A percentile compares a stretch with the other conserved stretches of the same genome.
Evolutionary conservation across 2,113 vertebrate genomes (phyloP).

Genomic region (Alexandromys fortis): DNA sequence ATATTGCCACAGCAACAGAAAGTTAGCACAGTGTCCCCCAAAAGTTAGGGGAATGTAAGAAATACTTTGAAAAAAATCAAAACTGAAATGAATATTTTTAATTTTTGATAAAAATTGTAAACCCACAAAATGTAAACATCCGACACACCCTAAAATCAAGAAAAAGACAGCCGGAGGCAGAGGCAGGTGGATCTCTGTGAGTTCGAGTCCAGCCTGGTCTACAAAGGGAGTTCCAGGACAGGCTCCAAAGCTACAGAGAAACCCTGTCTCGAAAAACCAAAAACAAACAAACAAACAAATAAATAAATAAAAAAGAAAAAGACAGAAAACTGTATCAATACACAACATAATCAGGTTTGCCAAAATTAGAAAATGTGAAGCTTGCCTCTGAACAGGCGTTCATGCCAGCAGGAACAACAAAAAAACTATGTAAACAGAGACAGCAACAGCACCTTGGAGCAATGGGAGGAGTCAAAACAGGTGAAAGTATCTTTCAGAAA

Average conservation of each 20-base stretch:
- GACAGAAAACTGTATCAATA: not conserved
- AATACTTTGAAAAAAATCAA: not conserved
- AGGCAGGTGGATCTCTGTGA: no score
- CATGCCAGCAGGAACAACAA: not conserved
- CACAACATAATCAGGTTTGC: not conserved
- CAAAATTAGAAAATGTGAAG: not conserved
- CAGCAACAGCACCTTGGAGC: not conserved
- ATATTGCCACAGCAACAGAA: not conserved
- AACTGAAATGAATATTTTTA: not conserved
- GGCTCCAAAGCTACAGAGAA: no score
- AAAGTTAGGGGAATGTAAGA: not conserved
- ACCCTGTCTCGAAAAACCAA: no score
- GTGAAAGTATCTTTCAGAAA: not conserved
- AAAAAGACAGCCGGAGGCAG: not conserved
- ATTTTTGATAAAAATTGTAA: not conserved
- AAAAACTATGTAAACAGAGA: not conserved
- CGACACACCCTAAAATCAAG: not conserved
- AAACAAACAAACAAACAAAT: no score
- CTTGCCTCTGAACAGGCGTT: not conserved
- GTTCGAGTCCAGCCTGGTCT: no score
- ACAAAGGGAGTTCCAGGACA: no score
- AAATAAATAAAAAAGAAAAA: not conserved
- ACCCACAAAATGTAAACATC: not conserved
- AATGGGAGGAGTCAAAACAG: not conserved
- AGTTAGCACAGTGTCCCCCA: not conserved